These are phyloP conservation scores for Camponotus pennsylvanicus DNA, from an alignment of 1,140 invertebrate genomes.

Conservation along the genomic window DNA sequence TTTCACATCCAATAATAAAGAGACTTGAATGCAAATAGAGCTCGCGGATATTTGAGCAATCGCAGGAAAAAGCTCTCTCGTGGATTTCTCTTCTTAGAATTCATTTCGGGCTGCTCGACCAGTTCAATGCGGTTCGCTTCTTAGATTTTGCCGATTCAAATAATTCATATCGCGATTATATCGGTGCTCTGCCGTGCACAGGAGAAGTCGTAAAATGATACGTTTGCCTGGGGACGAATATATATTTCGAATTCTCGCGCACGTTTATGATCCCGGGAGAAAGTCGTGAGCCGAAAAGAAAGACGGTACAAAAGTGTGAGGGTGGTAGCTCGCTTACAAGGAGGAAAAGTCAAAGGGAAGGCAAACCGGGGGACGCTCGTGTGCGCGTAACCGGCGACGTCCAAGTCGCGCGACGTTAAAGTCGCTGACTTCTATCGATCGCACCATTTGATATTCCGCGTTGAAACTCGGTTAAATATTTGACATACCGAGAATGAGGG, in stretches of 20 bases:
- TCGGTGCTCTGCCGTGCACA: not conserved
- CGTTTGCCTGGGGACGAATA: slow-evolving; percentile 51
- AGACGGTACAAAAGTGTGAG: slow-evolving; percentile 41
- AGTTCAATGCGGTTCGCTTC: slow-evolving; percentile 4
- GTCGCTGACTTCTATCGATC: slow-evolving; percentile 75
- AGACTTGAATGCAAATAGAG: slow-evolving; percentile 45
- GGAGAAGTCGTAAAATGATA: slow-evolving; percentile 41
- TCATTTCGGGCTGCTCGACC: slow-evolving; percentile 32
- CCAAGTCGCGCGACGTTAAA: slow-evolving; percentile 52
- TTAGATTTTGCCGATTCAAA: slow-evolving; percentile 33
- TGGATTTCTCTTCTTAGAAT: slow-evolving; percentile 48
- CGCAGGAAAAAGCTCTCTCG: slow-evolving; percentile 27
- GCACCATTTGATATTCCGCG: slow-evolving; percentile 77
- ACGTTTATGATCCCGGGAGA: slow-evolving; percentile 61
- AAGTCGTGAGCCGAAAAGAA: slow-evolving; percentile 59
- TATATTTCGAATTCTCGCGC: slow-evolving; percentile 62
- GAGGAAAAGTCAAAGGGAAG: slow-evolving; percentile 55
- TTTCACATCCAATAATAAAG: slow-evolving; percentile 51
- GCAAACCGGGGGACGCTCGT: not conserved
- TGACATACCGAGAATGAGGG: slow-evolving; percentile 75
- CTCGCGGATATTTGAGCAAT: slow-evolving; percentile 40
- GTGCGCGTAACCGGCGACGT: slow-evolving; percentile 49
- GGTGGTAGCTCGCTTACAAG: slow-evolving; percentile 61
- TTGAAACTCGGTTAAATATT: slow-evolving; percentile 80
- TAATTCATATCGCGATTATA: slow-evolving; percentile 60